Evolutionary conservation across 1,140 invertebrate species (phyloP).

Genomic region (Pseudoatta argentina): DNA sequence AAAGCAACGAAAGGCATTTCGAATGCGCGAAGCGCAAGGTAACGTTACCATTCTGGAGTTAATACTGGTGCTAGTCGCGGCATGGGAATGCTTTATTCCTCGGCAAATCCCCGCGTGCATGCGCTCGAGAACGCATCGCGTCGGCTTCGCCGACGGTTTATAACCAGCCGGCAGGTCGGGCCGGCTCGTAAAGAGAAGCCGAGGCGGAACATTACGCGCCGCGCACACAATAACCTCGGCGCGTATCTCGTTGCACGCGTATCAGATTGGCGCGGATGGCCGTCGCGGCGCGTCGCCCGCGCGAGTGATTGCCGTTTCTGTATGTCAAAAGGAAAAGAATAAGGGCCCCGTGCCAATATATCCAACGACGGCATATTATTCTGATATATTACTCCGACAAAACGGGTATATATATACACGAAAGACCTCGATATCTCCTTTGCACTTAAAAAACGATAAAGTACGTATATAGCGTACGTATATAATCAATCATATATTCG

Average conservation of each 20-base stretch:
- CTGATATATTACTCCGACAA: slow-evolving; percentile 1
- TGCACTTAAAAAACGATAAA: background rate
- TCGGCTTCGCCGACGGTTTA: slow-evolving; percentile 20
- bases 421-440: background rate
- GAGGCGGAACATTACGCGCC: slow-evolving; percentile 47
- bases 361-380: slow-evolving; percentile 27
- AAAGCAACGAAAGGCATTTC: slow-evolving; percentile 31
- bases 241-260: slow-evolving; percentile 56
- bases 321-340: slow-evolving; percentile 35
- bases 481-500: background rate
- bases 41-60: slow-evolving; percentile 40
- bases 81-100: slow-evolving; percentile 39
- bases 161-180: slow-evolving; percentile 22
- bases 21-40: background rate
- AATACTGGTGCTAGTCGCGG: slow-evolving; percentile 36
- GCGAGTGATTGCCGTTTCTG: slow-evolving; percentile 33
- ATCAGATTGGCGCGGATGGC: slow-evolving; percentile 49
- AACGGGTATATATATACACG: background rate
- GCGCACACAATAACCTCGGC: slow-evolving; percentile 42
- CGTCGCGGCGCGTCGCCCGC: background rate
- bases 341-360: background rate
- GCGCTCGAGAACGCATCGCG: slow-evolving; percentile 14
- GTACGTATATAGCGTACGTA: background rate
- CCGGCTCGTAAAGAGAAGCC: slow-evolving; percentile 52
- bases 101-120: background rate